Percentiles rank a stretch among this genome's conserved stretches.
Conservation (phyloP, 1,140 invertebrate genomes). For the Drosophila mojavensis region DNA sequence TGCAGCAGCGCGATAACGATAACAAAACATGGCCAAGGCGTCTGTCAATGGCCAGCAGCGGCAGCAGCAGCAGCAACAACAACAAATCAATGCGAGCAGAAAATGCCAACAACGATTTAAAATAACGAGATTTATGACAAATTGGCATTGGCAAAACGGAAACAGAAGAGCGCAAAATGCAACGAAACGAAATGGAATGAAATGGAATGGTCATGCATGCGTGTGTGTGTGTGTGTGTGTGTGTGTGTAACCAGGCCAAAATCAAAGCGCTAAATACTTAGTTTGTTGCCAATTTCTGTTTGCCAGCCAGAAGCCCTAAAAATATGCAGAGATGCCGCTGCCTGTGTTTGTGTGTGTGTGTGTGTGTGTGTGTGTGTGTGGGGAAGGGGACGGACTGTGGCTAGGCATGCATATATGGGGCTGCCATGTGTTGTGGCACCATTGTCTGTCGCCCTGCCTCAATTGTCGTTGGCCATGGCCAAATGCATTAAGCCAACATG, state of each 20-base stretch:
- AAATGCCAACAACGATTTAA: conserved; percentile 68
- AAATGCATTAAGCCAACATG: conserved; percentile 67
- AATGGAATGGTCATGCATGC: not conserved
- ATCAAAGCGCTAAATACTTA: conserved; percentile 61
- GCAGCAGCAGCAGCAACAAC: conserved; percentile 5
- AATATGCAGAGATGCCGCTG: conserved; percentile 42
- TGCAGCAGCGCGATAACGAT: conserved; percentile 34
- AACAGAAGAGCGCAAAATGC: conserved; percentile 3
- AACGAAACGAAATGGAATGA: not conserved
- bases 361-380: conserved; percentile 1
- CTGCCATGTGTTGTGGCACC: conserved; percentile 14
- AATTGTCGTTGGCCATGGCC: conserved; percentile 57
- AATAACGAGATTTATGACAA: conserved; percentile 82
- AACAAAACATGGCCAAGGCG: conserved; percentile 5
- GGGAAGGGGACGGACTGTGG: too few species aligned
- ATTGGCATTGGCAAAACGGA: conserved; percentile 57
- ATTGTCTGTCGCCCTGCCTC: conserved; percentile 37
- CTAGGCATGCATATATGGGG: too few species aligned
- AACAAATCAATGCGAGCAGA: conserved; percentile 58
- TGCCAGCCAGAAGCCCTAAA: conserved; percentile 63
- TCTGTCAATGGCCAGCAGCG: conserved; percentile 19
- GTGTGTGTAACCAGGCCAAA: conserved; percentile 20
- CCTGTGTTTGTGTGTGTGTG: conserved; percentile 3
- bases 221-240: not conserved
- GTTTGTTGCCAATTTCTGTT: conserved; percentile 53